These are phyloP conservation scores for Leucopsar rothschildi DNA, from an alignment of 2,113 vertebrate species.

Conservation along the genomic window DNA sequence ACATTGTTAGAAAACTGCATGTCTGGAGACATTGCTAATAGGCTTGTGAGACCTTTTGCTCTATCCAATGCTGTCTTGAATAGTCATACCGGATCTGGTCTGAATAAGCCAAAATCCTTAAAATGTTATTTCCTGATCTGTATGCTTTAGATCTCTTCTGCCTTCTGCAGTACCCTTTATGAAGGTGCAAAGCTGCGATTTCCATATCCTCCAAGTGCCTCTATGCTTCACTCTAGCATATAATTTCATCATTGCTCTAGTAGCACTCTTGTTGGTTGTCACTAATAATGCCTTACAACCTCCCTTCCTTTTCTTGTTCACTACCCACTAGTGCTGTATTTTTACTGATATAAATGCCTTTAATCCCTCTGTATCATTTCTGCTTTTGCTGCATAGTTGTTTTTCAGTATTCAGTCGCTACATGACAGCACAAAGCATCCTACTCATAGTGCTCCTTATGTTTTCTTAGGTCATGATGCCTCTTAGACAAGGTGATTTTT, in stretches of 20 bases:
- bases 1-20: background rate
- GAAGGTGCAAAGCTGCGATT: background rate
- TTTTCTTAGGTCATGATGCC: background rate
- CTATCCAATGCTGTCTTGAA: background rate
- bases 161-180: background rate
- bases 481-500: background rate
- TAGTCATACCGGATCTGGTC: background rate
- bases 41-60: conserved; percentile 16
- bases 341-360: background rate
- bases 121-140: background rate
- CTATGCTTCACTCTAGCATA: background rate
- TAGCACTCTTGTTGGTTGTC: background rate
- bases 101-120: background rate
- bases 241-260: background rate
- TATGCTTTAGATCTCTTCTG: background rate
- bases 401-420: fast-evolving
- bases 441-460: background rate
- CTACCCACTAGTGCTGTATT: background rate
- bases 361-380: background rate
- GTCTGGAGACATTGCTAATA: conserved; percentile 16
- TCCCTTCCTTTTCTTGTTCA: background rate
- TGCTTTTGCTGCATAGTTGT: background rate
- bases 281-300: background rate
- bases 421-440: background rate
- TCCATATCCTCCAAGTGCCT: background rate